Evolutionary conservation across 2,113 vertebrate species (phyloP).

Genomic region (Eublepharis macularius): DNA sequence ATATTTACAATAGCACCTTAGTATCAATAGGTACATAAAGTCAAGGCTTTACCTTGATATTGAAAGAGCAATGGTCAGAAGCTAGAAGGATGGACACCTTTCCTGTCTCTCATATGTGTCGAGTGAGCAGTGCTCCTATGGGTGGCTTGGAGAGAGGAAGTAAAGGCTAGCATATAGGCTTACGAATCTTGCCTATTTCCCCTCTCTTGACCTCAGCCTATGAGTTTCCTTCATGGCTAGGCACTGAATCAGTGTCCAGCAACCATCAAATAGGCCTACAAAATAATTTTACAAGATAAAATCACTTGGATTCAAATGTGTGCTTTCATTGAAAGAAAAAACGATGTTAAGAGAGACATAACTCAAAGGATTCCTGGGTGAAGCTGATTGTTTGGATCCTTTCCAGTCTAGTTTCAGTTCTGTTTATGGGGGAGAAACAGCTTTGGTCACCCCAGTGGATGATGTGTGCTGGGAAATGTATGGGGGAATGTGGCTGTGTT

Average conservation of each 20-base stretch:
- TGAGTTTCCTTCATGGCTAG: background rate
- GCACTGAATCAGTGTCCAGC: background rate
- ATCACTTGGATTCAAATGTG: background rate
- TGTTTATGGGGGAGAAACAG: no score
- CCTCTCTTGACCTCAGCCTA: background rate
- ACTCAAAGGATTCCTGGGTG: background rate
- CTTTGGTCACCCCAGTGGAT: no score
- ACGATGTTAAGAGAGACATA: background rate
- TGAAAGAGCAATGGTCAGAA: background rate
- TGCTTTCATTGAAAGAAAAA: no score
- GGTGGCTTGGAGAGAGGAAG: background rate
- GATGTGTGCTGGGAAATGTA: no score
- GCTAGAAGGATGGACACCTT: background rate
- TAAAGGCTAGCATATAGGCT: background rate
- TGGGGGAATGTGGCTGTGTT: no score
- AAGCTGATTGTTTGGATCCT: no score
- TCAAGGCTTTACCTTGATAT: background rate
- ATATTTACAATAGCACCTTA: background rate
- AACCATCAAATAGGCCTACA: background rate
- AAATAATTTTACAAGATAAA: background rate
- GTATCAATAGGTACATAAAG: background rate
- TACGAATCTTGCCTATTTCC: background rate
- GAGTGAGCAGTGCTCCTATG: background rate
- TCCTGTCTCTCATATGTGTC: background rate
- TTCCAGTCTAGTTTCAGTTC: no score